These are phyloP conservation scores for Carassius gibelio DNA, from an alignment of 2,113 vertebrate species.

Conservation along the genomic window DNA sequence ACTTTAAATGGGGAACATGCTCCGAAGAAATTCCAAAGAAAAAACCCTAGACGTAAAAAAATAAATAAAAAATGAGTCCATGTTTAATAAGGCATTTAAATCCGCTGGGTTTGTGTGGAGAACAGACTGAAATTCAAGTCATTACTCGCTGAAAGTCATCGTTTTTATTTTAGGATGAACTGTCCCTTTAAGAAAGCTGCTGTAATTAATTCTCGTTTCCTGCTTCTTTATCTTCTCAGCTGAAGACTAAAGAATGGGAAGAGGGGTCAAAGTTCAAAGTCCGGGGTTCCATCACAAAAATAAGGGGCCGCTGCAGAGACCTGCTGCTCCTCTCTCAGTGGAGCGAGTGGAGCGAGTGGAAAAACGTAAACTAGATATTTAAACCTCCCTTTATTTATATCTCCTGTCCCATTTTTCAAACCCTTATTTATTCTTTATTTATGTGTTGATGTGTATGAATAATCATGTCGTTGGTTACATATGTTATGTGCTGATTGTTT, in stretches of 20 bases:
- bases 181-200: background rate
- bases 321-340: constrained; percentile 67
- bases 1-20: too few species aligned
- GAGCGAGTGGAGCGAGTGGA: constrained; percentile 76
- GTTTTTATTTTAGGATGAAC: background rate
- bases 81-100: background rate
- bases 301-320: constrained; percentile 76
- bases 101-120: too few species aligned
- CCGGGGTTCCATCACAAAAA: constrained; percentile 58
- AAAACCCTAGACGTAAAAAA: too few species aligned
- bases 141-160: background rate
- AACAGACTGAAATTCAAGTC: background rate
- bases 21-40: too few species aligned
- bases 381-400: constrained; percentile 28
- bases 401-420: constrained; percentile 21
- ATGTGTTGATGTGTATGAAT: background rate
- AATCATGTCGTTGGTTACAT: background rate
- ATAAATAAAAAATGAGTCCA: too few species aligned
- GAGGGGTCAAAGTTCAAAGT: constrained; percentile 52
- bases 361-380: constrained; percentile 72
- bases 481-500: background rate
- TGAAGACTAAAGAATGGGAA: constrained; percentile 39
- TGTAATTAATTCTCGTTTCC: background rate
- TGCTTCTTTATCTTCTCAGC: background rate
- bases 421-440: constrained; percentile 55